Conservation (phyloP, 2,113 vertebrate genomes). For the Heliornis fulica region DNA sequence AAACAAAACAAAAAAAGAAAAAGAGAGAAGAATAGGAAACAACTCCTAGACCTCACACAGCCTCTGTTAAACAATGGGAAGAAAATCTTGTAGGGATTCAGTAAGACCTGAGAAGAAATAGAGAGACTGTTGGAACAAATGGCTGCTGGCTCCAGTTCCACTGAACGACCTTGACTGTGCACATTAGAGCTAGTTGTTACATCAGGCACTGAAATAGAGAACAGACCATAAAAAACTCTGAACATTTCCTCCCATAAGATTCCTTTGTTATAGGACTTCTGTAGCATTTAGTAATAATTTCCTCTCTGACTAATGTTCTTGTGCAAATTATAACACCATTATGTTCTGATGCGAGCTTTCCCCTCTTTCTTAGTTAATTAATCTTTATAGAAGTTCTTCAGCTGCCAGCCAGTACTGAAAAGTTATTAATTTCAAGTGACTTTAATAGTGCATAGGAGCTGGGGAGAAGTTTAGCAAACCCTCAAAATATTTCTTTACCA, state of each 20-base stretch:
- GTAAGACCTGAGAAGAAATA: constrained; percentile 57
- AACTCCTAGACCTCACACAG: constrained; percentile 68
- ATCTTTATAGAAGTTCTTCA: constrained; percentile 29
- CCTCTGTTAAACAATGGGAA: constrained; percentile 53
- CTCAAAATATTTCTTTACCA: constrained; percentile 6
- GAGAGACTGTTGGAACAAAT: constrained; percentile 53
- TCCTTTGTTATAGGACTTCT: constrained; percentile 59
- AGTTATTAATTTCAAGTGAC: constrained; percentile 36
- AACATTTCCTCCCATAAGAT: constrained; percentile 66
- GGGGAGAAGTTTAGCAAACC: constrained; percentile 16
- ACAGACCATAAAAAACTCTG: constrained; percentile 61
- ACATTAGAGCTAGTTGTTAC: constrained; percentile 51
- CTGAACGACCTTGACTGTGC: constrained; percentile 46
- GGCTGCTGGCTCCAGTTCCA: constrained; percentile 53
- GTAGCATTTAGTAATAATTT: constrained; percentile 63
- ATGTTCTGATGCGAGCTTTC: constrained; percentile 36
- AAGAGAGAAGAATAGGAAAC: constrained; percentile 12
- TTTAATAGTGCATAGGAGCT: constrained; percentile 14
- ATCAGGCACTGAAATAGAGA: constrained; percentile 60
- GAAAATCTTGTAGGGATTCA: constrained; percentile 62
- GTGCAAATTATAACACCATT: constrained; percentile 61
- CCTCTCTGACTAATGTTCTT: constrained; percentile 64
- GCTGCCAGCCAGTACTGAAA: constrained; percentile 27
- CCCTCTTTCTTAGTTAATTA: constrained; percentile 39
- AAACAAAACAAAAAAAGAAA: constrained; percentile 37